Percentiles rank a stretch among this genome's conserved stretches.
Conservation (phyloP, 2,888 invertebrate species). For the Xanthia togata region DNA sequence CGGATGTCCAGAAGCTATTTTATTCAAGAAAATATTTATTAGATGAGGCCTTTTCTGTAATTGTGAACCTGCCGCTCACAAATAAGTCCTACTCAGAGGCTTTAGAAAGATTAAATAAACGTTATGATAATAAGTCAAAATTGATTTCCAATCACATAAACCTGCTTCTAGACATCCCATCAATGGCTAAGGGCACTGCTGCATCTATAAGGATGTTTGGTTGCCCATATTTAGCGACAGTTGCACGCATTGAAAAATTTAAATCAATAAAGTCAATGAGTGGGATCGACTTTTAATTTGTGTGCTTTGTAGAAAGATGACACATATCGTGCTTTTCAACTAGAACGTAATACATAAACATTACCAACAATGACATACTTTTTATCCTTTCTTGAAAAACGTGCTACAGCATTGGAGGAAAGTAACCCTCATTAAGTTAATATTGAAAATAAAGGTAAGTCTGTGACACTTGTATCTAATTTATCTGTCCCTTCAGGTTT, state of each 20-base stretch:
- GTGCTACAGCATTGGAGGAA: too few species aligned
- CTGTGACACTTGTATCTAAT: not conserved
- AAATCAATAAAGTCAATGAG: not conserved
- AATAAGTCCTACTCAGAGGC: not conserved
- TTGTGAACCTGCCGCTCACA: not conserved
- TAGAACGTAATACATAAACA: too few species aligned
- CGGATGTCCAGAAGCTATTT: not conserved
- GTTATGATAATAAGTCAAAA: too few species aligned
- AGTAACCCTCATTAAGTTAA: too few species aligned
- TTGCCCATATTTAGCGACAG: not conserved
- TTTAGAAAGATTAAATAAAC: not conserved
- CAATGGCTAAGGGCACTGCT: too few species aligned
- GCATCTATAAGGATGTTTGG: too few species aligned
- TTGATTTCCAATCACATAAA: too few species aligned
- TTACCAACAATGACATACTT: too few species aligned
- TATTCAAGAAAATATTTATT: constrained; percentile 3
- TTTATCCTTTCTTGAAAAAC: too few species aligned
- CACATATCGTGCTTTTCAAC: too few species aligned
- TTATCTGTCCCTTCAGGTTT: not conserved
- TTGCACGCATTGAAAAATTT: not conserved
- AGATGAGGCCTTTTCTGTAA: not conserved
- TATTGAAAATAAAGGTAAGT: too few species aligned
- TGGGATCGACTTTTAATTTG: not conserved
- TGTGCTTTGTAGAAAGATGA: not conserved
- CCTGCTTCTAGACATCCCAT: too few species aligned